phyloP scores from a whole-genome alignment of 2,113 vertebrate genomes.

The Eidolon helvum region DNA sequence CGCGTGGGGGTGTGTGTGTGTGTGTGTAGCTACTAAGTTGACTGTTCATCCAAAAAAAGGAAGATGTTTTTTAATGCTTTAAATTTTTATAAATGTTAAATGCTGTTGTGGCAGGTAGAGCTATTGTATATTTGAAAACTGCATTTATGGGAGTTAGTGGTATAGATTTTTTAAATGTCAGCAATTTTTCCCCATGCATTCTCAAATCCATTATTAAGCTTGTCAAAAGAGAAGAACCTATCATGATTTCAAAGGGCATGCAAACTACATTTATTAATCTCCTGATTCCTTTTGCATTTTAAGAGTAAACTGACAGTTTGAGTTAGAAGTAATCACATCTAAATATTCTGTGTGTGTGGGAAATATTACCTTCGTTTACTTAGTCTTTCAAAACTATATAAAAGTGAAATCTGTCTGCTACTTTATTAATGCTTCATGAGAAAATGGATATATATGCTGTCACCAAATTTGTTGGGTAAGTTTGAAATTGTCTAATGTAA shows the following conservation, averaged over 20 bases:
- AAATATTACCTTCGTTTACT: constrained; percentile 15
- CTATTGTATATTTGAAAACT: constrained; percentile 75
- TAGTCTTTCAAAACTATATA: constrained; percentile 35
- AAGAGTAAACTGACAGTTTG: constrained; percentile 70
- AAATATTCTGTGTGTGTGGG: constrained; percentile 50
- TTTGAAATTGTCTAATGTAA: background rate
- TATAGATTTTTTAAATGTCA: constrained; percentile 68
- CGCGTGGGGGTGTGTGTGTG: background rate
- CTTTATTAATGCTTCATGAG: background rate
- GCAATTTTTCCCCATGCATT: background rate
- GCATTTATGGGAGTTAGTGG: constrained; percentile 58
- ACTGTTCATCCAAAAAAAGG: background rate
- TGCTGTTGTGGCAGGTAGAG: constrained; percentile 64
- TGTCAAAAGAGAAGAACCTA: constrained; percentile 62
- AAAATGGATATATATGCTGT: background rate
- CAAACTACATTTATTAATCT: constrained; percentile 75
- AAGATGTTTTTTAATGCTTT: background rate
- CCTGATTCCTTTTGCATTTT: constrained; percentile 61
- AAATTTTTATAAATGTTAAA: constrained; percentile 70
- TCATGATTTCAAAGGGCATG: constrained; percentile 71
- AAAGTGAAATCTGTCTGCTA: constrained; percentile 6
- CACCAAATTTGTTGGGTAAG: background rate
- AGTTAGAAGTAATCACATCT: constrained; percentile 71
- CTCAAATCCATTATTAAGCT: constrained; percentile 69
- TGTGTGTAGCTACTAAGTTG: background rate